Conservation (phyloP, 64 coral and sea anemone genomes). For the Montipora cactus region DNA sequence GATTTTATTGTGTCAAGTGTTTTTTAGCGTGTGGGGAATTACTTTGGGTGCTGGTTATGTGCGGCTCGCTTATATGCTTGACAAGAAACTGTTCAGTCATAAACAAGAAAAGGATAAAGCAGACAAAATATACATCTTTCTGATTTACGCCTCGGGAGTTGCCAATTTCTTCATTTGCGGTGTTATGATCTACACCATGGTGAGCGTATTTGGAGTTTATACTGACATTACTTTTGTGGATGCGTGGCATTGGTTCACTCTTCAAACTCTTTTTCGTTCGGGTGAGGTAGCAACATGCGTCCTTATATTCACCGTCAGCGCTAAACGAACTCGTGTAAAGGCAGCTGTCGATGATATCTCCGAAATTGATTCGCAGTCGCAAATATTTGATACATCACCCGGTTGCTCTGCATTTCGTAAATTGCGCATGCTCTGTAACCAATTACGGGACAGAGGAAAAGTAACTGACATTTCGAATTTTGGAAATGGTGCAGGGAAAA, state of each 20-base stretch:
- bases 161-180: constrained; percentile 79
- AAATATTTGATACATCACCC: not conserved
- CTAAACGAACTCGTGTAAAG: constrained; percentile 82
- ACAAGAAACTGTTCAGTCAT: constrained; percentile 78
- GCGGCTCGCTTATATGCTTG: constrained; percentile 76
- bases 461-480: not conserved
- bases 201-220: constrained; percentile 92
- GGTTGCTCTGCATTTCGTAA: not conserved
- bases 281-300: constrained; percentile 76
- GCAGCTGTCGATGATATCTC: constrained; percentile 66
- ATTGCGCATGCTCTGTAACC: not conserved
- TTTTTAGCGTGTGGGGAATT: constrained; percentile 85
- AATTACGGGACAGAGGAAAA: not conserved
- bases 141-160: constrained; percentile 85
- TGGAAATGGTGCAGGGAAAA: not conserved
- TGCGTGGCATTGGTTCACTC: constrained; percentile 85
- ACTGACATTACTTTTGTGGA: constrained; percentile 79
- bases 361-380: constrained; percentile 16
- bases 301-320: constrained; percentile 92
- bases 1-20: constrained; percentile 92
- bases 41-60: constrained; percentile 74
- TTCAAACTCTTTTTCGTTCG: constrained; percentile 81
- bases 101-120: constrained; percentile 67
- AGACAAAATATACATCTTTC: constrained; percentile 78
- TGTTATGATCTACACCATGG: constrained; percentile 83